phyloP scores from a whole-genome alignment of 2,888 invertebrate genomes.

The Lepidocyrtoides sp. region DNA sequence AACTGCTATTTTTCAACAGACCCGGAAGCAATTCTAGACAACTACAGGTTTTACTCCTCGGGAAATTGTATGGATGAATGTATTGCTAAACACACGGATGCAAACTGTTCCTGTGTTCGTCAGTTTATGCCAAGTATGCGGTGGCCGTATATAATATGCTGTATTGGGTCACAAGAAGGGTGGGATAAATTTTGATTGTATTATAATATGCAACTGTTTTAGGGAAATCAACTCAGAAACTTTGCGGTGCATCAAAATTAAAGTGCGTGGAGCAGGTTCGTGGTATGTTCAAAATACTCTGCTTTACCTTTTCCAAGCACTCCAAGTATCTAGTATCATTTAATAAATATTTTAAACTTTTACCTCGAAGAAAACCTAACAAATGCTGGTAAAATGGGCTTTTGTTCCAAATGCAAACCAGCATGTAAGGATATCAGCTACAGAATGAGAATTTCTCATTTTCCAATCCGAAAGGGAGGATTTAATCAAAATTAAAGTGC shows the following conservation, averaged over 20 bases:
- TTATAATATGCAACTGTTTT: too few species aligned
- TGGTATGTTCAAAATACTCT: too few species aligned
- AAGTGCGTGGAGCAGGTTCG: too few species aligned
- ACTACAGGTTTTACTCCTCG: conserved; percentile 23
- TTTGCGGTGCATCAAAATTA: neutral
- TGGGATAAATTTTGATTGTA: too few species aligned
- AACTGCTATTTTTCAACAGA: conserved; percentile 48
- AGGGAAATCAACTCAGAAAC: conserved; percentile 20
- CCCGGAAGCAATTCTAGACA: neutral
- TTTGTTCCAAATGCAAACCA: neutral
- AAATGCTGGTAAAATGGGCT: too few species aligned
- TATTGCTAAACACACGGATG: neutral
- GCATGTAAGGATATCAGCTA: neutral
- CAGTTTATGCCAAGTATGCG: conserved; percentile 36
- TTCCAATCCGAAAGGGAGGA: neutral
- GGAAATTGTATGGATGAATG: conserved; percentile 43
- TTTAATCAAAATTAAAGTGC: too few species aligned
- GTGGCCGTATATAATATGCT: too few species aligned
- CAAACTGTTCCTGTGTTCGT: neutral
- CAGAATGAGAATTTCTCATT: neutral
- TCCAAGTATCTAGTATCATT: too few species aligned
- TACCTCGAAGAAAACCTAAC: neutral
- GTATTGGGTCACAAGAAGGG: too few species aligned
- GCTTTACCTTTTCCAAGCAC: too few species aligned
- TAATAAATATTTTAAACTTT: too few species aligned